Percentiles rank a stretch among this genome's conserved stretches.
Evolutionary conservation across 2,797 vertebrate genomes (phyloP).

Genomic region (Potorous gilbertii): DNA sequence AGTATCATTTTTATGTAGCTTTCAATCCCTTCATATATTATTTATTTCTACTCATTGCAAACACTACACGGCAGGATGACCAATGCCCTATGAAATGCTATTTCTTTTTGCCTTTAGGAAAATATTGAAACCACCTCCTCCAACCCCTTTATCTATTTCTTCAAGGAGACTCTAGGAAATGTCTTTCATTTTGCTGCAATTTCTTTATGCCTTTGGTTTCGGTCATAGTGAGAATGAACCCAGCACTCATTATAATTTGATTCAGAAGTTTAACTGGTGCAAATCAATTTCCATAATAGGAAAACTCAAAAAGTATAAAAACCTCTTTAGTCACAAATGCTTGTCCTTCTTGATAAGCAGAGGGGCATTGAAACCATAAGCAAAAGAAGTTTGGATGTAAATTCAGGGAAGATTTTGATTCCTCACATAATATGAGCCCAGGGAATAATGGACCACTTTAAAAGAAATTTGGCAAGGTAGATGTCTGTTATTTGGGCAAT

Average conservation of each 20-base stretch:
- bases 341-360: background rate
- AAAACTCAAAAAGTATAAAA: background rate
- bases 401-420: background rate
- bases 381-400: background rate
- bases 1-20: background rate
- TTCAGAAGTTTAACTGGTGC: background rate
- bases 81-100: background rate
- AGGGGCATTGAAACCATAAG: background rate
- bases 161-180: background rate
- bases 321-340: background rate
- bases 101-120: background rate
- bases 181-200: background rate
- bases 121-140: background rate
- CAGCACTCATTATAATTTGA: background rate
- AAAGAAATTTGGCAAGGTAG: background rate
- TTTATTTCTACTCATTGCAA: background rate
- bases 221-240: background rate
- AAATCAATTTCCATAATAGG: background rate
- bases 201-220: background rate
- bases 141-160: background rate
- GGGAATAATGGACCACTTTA: background rate
- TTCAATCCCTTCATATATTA: background rate
- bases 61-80: background rate
- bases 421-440: background rate
- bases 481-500: background rate